phyloP scores from a whole-genome alignment of 2,797 vertebrate species.

The Pagetopsis macropterus region DNA sequence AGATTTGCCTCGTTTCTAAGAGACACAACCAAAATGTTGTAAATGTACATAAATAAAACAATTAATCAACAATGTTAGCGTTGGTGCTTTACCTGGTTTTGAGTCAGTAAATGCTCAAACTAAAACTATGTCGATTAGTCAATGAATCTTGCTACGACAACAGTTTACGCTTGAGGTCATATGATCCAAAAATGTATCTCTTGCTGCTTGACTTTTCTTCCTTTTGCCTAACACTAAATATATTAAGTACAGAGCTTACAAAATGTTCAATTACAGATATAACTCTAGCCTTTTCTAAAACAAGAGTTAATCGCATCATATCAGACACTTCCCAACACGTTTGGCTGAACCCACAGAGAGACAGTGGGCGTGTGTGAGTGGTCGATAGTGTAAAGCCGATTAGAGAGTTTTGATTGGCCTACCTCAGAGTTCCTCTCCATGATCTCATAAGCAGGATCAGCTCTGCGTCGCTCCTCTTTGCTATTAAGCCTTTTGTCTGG shows the following conservation, averaged over 20 bases:
- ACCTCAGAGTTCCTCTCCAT: conserved; percentile 84
- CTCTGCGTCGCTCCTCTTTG: conserved; percentile 73
- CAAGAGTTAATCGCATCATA: background rate
- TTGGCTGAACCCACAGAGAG: conserved; percentile 14
- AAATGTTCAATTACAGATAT: conserved; percentile 20
- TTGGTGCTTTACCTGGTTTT: no score
- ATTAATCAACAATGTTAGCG: no score
- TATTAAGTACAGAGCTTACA: background rate
- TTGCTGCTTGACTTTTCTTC: background rate
- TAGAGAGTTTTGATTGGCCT: conserved; percentile 44
- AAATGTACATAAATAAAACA: no score
- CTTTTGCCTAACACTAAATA: background rate
- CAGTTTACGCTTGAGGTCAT: background rate
- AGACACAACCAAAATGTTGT: no score
- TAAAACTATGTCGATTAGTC: no score
- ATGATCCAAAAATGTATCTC: background rate
- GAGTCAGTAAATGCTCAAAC: no score
- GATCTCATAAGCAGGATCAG: conserved; percentile 77
- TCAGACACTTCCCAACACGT: conserved; percentile 4
- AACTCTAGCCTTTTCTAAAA: conserved; percentile 1
- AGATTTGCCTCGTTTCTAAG: no score
- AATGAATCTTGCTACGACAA: no score
- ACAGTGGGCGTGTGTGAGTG: conserved; percentile 44
- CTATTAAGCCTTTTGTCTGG: conserved; percentile 77
- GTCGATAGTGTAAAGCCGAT: conserved; percentile 53